Conservation (phyloP, 2,797 vertebrate genomes). For the Falco concolor region DNA sequence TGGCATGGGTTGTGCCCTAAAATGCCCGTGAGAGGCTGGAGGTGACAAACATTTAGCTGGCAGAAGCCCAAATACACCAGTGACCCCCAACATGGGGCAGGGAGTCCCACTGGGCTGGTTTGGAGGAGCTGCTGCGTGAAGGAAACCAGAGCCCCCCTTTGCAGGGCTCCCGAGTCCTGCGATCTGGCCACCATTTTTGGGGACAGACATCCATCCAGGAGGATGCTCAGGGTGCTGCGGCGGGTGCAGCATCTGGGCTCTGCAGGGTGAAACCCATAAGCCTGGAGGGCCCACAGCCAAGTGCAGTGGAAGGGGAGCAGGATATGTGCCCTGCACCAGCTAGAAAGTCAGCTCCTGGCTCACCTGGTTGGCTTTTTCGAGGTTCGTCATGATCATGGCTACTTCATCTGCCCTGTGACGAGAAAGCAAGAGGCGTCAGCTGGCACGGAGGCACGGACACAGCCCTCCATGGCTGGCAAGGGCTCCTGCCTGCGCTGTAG, state of each 20-base stretch:
- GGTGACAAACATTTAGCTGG: background rate
- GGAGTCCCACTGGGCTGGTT: background rate
- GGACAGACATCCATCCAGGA: background rate
- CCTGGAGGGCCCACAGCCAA: rapidly evolving
- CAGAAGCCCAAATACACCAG: background rate
- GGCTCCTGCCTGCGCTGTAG: background rate
- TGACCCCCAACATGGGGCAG: background rate
- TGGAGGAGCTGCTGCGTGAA: rapidly evolving
- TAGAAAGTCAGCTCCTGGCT: slow-evolving; percentile 51
- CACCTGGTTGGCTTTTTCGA: slow-evolving; percentile 96
- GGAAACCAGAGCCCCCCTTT: background rate
- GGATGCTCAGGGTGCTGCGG: rapidly evolving
- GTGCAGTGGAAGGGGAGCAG: background rate
- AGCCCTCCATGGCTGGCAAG: rapidly evolving
- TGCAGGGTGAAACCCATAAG: background rate
- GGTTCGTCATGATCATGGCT: slow-evolving; percentile 87
- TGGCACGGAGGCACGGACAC: rapidly evolving
- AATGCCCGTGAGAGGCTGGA: background rate
- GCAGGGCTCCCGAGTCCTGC: background rate
- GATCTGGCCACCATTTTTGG: background rate
- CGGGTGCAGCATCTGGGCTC: rapidly evolving
- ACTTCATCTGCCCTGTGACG: slow-evolving; percentile 88
- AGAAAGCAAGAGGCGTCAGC: background rate
- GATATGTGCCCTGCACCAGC: rapidly evolving
- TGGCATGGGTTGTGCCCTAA: background rate